Base-by-base conservation (phyloP, 2,888 invertebrate genomes). In the Dinocampus coccinellae region DNA sequence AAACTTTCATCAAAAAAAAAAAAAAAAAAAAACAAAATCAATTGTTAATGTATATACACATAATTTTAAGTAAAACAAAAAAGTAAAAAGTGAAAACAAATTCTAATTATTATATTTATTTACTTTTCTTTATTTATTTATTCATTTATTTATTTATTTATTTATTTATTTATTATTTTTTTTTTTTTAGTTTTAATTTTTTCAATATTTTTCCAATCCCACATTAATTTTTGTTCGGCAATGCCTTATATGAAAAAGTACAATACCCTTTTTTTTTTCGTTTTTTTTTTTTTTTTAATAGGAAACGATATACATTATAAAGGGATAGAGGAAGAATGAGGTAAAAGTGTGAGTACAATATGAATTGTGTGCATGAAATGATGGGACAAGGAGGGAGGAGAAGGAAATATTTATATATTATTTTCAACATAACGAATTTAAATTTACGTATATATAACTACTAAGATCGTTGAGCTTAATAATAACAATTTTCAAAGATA, bases 231-330 rank as follows among this genome's bases (percentile, higher is more conserved):
- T 47, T 47, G 3, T 85, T 83, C 83, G 83, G 83, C 82, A 84
- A 85, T 82, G 83, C 82, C 83, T 83, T 84, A 84, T 85, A 84
- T 85, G 84, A 85, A 85, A 85, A 85, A 84, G 85, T 85, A 85
- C 85, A 83, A 82, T 83, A 85, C 83, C 82, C 82, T 82, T 83
- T 85, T 80, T 82, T n/a, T n/a, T n/a, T n/a, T n/a, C n/a, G n/a
- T n/a, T n/a, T n/a, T n/a, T n/a, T n/a, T 13, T 13, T 47, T 47
- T 47, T 47, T 7, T 16, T 16, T 80, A 78, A 83, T 75, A 82
- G 79, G 81, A 80, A 80, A 47, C 58, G 34, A 65, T 76, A 73
- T 73, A 75, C 26, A 26, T 47, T 60, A n/a, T n/a, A 13, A 0
- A 34, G 33, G 36, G 11, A 29, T 4, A 29, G 29, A 33, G 29